Percentiles rank a stretch among this genome's conserved stretches.
Conservation (phyloP, 1,140 invertebrate species). For the Periplaneta americana region DNA sequence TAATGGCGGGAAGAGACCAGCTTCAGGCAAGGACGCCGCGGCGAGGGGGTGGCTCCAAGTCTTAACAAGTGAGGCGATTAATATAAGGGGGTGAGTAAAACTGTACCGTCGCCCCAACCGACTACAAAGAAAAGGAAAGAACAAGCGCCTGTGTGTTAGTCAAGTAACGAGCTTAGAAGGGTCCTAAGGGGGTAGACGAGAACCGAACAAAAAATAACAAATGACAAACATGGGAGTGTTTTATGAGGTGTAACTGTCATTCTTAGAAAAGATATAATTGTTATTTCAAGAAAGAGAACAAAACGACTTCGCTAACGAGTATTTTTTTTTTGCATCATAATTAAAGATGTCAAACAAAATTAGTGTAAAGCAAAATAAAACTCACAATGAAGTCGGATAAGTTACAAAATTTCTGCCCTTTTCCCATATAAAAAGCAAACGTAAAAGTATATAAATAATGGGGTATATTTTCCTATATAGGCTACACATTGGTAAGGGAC, state of each 20-base stretch:
- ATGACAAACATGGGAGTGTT: neutral
- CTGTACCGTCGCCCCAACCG: too few relatives aligned
- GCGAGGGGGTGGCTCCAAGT: neutral
- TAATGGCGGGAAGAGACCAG: neutral
- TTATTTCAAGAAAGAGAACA: neutral
- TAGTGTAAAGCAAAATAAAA: too few relatives aligned
- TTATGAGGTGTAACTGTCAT: neutral
- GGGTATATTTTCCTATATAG: too few relatives aligned
- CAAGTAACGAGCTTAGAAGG: neutral
- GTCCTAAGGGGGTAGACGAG: neutral
- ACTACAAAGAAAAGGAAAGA: neutral
- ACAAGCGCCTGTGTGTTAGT: neutral
- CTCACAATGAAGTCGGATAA: too few relatives aligned
- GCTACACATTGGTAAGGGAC: too few relatives aligned
- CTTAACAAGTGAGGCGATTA: neutral
- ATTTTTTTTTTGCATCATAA: too few relatives aligned
- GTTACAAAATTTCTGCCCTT: too few relatives aligned
- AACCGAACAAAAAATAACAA: neutral
- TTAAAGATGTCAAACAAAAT: too few relatives aligned
- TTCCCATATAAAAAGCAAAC: too few relatives aligned
- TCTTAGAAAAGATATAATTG: neutral
- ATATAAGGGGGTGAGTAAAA: neutral
- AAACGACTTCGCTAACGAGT: neutral
- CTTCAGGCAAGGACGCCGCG: too few relatives aligned
- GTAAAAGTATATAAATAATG: too few relatives aligned